Base-by-base conservation (phyloP, 2,888 invertebrate species). In the Eupithecia pulchellata region DNA sequence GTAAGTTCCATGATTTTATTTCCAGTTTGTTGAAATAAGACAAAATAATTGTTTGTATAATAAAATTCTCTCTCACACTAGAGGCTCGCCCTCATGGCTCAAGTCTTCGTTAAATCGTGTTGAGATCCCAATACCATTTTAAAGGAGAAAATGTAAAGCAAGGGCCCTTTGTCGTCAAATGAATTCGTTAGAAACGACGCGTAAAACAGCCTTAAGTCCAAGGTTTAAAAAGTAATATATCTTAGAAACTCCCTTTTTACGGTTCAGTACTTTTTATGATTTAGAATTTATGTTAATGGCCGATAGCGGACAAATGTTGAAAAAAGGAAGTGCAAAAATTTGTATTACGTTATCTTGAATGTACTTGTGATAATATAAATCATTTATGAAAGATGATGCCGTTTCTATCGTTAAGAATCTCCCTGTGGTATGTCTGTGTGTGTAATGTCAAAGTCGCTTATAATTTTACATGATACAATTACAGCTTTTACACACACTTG, bases 91-190 rank as follows among this genome's bases (percentile, higher is more conserved):
- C 60, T 66, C 39, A 39, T 14, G 57, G 32, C 30, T 42, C 74
- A 77, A 75, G 76, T 74, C 77, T 81, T 79, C 78, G 78, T 78
- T 76, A 78, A 78, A 79, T 79, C 73, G 77, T 74, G 75, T 81
- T 80, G 79, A 79, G 75, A 81, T 77, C 70, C 75, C 77, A 60
- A 81, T 83, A 79, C 74, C 65, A 61, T 55, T 73, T 72, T 70
- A 77, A 72, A 76, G 66, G 70, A 75, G 77, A 80, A 76, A 78
- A 81, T 80, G 75, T 79, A 75, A 77, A 80, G 75, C 78, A 78
- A 78, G 73, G 68, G 42, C 64, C 57, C 72, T 72, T 67, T 71
- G 68, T 71, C 62, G 71, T 64, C 52, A 60, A 77, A 79, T 77
- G 71, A 77, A 78, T 80, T 73, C 69, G 68, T 73, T 65, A 62